Base-by-base conservation (phyloP, 64 coral and sea anemone genomes). In the Pocillopora damicornis region DNA sequence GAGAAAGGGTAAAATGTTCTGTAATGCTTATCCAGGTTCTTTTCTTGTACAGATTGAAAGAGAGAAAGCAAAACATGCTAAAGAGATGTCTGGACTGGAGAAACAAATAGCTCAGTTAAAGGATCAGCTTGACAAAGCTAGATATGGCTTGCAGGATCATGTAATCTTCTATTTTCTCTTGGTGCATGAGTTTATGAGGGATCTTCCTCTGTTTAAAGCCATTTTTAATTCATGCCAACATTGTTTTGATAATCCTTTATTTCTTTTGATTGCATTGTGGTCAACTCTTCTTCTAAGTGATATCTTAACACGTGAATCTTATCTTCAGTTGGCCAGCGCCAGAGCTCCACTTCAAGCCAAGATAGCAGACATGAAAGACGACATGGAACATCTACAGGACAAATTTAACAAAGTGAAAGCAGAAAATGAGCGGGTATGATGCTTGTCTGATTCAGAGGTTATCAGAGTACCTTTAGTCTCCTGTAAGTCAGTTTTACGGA, bases 311-410 rank as follows among this genome's bases (percentile, higher is more conserved):
- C 58, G 69, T 6, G 65, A 6, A 58, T 30, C 77, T 87, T 80
- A 9, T 66, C 13, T 23, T 1, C 59, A 98, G 92, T 78, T 98
- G 75, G 86, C 75, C 63, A 87, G 77, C 76, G 94, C 94, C 11
- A 91, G 94, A 42, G 91, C 82, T n/a, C 91, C 94, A 60, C 87
- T 97, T 22, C 79, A 93, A 81, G 91, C 72, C 17, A 93, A 90
- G 71, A 97, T 97, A 22, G 89, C 73, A 30, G 86, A 79, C 62
- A 74, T 97, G 20, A 91, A 97, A 83, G 88, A 97, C 72, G 37
- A 75, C 15, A 63, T 97, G 37, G 63, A 89, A 78, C 60, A 75
- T 63, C 45, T 97, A 76, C 94, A 90, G 67, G 64, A 90, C 68
- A 93, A 91, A 75, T 82, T 97, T 36, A 73, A 37, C 26, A 92